A percentile compares a stretch with the other conserved stretches of the same genome.
Conservation (phyloP, 2,113 vertebrate genomes). For the Coryphaenoides rupestris region DNA sequence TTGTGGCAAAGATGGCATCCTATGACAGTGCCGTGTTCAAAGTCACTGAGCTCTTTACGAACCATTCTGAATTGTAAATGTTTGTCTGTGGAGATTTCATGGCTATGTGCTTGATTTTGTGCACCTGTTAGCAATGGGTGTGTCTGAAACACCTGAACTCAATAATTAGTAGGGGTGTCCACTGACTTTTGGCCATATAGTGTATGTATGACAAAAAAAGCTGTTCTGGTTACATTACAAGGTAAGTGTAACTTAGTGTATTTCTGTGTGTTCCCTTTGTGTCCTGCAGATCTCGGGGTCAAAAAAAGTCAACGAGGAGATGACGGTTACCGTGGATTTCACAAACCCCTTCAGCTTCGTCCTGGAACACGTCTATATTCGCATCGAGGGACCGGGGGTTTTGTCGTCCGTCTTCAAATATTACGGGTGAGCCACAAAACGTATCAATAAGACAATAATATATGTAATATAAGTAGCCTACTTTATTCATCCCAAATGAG, state of each 20-base stretch:
- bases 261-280: neutral
- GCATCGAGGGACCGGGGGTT: slow-evolving; percentile 84
- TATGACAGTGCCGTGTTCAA: too few relatives aligned
- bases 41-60: too few relatives aligned
- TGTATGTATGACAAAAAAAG: neutral
- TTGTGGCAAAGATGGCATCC: too few relatives aligned
- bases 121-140: too few relatives aligned
- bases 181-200: too few relatives aligned
- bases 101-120: too few relatives aligned
- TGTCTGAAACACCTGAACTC: too few relatives aligned
- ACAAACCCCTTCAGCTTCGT: slow-evolving; percentile 82
- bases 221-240: neutral
- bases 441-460: neutral
- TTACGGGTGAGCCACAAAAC: slow-evolving; percentile 75
- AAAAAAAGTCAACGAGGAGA: slow-evolving; percentile 73
- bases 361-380: slow-evolving; percentile 74
- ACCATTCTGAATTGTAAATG: too few relatives aligned
- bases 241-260: neutral
- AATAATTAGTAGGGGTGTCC: too few relatives aligned
- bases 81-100: too few relatives aligned
- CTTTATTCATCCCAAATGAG: neutral
- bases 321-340: slow-evolving; percentile 80
- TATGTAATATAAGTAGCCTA: neutral
- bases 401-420: slow-evolving; percentile 68
- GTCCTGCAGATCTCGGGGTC: slow-evolving; percentile 50